Base-by-base conservation (phyloP, 2,888 invertebrate genomes). In the Nezara viridula region DNA sequence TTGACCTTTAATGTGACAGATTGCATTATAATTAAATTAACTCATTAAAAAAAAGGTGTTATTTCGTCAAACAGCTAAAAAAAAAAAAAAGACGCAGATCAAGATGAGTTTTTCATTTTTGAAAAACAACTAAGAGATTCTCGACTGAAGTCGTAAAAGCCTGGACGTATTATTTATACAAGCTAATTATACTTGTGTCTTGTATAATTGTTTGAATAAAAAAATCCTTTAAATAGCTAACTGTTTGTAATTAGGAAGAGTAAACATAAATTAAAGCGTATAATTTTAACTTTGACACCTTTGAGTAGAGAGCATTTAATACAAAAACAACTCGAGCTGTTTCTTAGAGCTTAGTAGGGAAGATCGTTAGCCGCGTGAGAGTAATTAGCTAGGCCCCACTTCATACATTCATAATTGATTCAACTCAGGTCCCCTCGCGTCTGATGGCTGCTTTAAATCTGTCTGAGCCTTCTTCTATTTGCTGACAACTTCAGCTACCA, bases 391-490 rank as follows among this genome's bases (percentile, higher is more conserved):
- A 16, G 37, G 66, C 7, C 21, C 37, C 19, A 73, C 66, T 73
- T 73, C 66, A 73, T 73, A 73, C 66, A 37, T 32, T 73, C 66
- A 73, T 73, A 73, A 73, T 73, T 73, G 66, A 73, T 73, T 73
- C 66, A 6, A 73, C 32, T 19, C 32, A 73, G 66, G 32, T 37
- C 66, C 14, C 19, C 19, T 32, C 66, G 55, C n/a, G 9, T n/a
- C 55, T n/a, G n/a, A 16, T 60, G 60, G 27, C n/a, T 12, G 32
- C 19, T 21, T 73, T 73, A 73, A 37, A 37, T 73, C 66, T 37
- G 66, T 73, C 66, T 6, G 2, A 6, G 19, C 32, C 32, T 37
- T 19, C 19, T 73, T 24, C 66, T 19, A 19, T 73, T 37, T 73
- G 66, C 9, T 37, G 32, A 73, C 66, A 37, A 73, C 66, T 73